These are phyloP conservation scores for Sacculina carcini DNA, from an alignment of 2,888 invertebrate species.

Conservation along the genomic window DNA sequence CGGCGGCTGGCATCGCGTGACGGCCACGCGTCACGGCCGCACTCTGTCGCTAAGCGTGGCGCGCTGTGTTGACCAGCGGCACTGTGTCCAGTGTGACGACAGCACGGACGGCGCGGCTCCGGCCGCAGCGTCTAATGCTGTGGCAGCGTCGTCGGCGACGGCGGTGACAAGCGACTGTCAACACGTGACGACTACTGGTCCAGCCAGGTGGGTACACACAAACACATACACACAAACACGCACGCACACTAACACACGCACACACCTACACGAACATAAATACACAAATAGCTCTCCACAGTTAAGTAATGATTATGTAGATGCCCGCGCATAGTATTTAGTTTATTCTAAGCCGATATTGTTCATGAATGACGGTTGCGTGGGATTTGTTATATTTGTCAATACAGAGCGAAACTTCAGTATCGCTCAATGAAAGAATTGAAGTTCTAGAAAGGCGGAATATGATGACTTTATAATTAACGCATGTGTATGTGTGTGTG, in stretches of 20 bases:
- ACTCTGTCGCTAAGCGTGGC: slow-evolving; percentile 61
- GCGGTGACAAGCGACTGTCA: slow-evolving; percentile 63
- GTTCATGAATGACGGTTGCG: too few relatives aligned
- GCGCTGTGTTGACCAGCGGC: slow-evolving; percentile 50
- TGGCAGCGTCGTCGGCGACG: slow-evolving; percentile 52
- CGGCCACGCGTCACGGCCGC: slow-evolving; percentile 64
- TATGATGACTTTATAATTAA: too few relatives aligned
- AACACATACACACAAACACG: not conserved
- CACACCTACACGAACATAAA: not conserved
- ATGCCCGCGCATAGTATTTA: too few relatives aligned
- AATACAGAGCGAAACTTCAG: too few relatives aligned
- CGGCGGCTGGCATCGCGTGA: slow-evolving; percentile 73
- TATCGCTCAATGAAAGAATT: too few relatives aligned
- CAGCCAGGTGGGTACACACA: not conserved
- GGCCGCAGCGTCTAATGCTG: slow-evolving; percentile 60
- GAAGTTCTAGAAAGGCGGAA: too few relatives aligned
- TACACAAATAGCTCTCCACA: slow-evolving; percentile 3
- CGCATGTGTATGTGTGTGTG: not conserved
- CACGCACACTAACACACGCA: not conserved
- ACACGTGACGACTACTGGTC: slow-evolving; percentile 18
- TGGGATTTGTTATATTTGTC: too few relatives aligned
- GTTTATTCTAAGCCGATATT: too few relatives aligned
- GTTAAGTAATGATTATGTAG: too few relatives aligned
- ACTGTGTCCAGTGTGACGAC: too few relatives aligned
- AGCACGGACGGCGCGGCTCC: too few relatives aligned